Evolutionary conservation across 92 coral and sea anemone genomes (phyloP).

Genomic region (Paragorgia papillata): DNA sequence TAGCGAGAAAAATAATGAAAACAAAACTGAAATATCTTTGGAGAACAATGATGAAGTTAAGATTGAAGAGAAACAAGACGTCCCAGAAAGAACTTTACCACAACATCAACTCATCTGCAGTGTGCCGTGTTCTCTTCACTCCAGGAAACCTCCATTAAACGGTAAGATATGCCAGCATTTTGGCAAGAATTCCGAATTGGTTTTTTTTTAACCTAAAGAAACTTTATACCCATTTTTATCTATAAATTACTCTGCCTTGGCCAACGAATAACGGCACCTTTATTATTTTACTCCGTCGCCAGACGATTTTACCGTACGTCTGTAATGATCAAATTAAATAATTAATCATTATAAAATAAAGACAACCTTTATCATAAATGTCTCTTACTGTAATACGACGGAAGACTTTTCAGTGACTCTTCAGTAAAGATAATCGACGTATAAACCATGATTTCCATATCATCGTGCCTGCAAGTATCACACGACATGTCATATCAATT

Average conservation of each 20-base stretch:
- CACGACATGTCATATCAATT: too few species aligned
- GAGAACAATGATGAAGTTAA: neutral
- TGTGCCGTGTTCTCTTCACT: constrained; percentile 86
- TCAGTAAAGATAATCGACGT: too few species aligned
- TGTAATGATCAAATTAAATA: too few species aligned
- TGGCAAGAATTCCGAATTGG: too few species aligned
- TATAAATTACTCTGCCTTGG: constrained; percentile 21
- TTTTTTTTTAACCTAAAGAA: neutral
- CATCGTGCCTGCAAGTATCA: too few species aligned
- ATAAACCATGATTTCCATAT: too few species aligned
- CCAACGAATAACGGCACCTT: too few species aligned
- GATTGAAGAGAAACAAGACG: neutral
- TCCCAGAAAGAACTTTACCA: constrained; percentile 43
- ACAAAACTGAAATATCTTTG: neutral
- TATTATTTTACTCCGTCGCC: neutral
- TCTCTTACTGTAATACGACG: too few species aligned
- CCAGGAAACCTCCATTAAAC: constrained; percentile 88
- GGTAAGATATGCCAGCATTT: constrained; percentile 50
- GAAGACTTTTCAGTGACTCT: too few species aligned
- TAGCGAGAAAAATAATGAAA: neutral
- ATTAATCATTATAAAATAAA: too few species aligned
- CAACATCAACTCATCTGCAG: constrained; percentile 81
- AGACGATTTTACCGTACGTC: too few species aligned
- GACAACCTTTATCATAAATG: too few species aligned
- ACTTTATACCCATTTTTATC: neutral